A percentile compares a stretch with the other conserved stretches of the same genome.
phyloP scores from a whole-genome alignment of 2,888 invertebrate species.

The Xestobium rufovillosum region DNA sequence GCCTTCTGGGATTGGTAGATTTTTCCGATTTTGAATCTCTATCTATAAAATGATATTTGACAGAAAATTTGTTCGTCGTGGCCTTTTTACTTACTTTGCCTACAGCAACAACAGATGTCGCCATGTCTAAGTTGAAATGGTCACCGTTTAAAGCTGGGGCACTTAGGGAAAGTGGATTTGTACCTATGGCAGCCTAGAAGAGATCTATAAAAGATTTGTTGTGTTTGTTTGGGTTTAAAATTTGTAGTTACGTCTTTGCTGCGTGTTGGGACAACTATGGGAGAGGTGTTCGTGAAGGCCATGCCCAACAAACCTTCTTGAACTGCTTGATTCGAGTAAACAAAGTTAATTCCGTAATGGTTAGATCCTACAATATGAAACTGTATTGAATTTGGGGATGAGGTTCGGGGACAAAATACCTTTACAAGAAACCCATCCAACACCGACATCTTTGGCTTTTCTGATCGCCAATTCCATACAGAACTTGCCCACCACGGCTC shows the following conservation, averaged over 20 bases:
- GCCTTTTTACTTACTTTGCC: constrained; percentile 62
- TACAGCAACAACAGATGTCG: constrained; percentile 86
- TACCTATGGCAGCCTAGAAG: constrained; percentile 70
- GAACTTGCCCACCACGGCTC: constrained; percentile 56
- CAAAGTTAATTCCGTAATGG: constrained; percentile 78
- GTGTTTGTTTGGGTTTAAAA: no score
- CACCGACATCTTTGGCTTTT: constrained; percentile 58
- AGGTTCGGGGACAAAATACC: no score
- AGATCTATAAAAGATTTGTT: no score
- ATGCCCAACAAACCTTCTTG: constrained; percentile 69
- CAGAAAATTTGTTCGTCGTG: no score
- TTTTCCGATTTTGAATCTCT: constrained; percentile 72
- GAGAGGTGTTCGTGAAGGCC: constrained; percentile 84
- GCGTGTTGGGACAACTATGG: constrained; percentile 65
- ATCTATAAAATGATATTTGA: constrained; percentile 38
- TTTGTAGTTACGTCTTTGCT: constrained; percentile 25
- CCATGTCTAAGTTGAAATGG: constrained; percentile 87
- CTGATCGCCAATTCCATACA: constrained; percentile 59
- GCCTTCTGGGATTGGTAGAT: constrained; percentile 62
- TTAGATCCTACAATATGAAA: constrained; percentile 43
- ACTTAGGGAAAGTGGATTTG: constrained; percentile 80
- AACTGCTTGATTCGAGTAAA: constrained; percentile 66
- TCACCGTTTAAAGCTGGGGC: constrained; percentile 68
- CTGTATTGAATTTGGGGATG: no score
- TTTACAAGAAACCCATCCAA: constrained; percentile 59